phyloP scores from a whole-genome alignment of 2,113 vertebrate genomes.

The Ageneiosus marmoratus region DNA sequence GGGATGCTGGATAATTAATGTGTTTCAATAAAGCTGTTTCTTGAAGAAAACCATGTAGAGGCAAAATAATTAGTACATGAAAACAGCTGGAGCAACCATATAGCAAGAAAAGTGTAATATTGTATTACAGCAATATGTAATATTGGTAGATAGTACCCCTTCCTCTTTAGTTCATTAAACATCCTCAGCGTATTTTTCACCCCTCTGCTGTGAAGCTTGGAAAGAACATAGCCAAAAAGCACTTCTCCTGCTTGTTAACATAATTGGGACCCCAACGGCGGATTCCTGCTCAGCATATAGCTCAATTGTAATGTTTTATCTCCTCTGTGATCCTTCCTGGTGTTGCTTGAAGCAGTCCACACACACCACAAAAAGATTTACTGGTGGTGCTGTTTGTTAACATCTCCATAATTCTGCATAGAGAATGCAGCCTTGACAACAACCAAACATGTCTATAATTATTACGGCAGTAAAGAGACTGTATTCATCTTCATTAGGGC shows the following conservation, averaged over 20 bases:
- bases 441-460: constrained; percentile 66
- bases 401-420: constrained; percentile 67
- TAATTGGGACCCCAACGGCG: constrained; percentile 71
- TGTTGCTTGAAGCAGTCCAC: constrained; percentile 61
- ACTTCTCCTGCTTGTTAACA: constrained; percentile 69
- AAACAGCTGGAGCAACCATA: constrained; percentile 6
- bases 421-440: constrained; percentile 58
- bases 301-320: constrained; percentile 65
- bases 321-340: constrained; percentile 63
- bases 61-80: constrained; percentile 37
- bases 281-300: constrained; percentile 67
- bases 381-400: constrained; percentile 64
- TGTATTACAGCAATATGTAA: not conserved
- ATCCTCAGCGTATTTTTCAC: constrained; percentile 52
- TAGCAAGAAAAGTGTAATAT: not conserved
- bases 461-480: constrained; percentile 59
- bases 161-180: constrained; percentile 58
- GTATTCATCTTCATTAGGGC: constrained; percentile 68
- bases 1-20: constrained; percentile 33
- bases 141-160: constrained; percentile 39
- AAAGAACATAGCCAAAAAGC: constrained; percentile 56
- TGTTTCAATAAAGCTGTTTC: constrained; percentile 19
- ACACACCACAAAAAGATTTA: constrained; percentile 63
- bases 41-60: constrained; percentile 9
- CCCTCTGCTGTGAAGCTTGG: constrained; percentile 62